A percentile compares a stretch with the other conserved stretches of the same genome.
Conservation (phyloP, 2,113 vertebrate genomes). For the Protobothrops mucrosquamatus region DNA sequence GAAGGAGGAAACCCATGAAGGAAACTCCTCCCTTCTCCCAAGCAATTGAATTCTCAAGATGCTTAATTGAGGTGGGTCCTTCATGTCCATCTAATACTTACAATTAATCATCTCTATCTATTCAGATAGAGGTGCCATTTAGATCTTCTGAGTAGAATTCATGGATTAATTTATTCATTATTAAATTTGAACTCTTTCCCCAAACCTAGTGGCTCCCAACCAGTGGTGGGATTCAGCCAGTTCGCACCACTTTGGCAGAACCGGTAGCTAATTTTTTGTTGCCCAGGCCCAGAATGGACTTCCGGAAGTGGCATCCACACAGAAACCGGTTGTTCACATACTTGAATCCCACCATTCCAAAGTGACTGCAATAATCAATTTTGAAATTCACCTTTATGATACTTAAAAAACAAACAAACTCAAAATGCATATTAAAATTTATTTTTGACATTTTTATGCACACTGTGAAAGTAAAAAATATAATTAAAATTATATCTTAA, state of each 20-base stretch:
- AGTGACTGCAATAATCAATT: not conserved
- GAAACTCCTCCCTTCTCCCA: not conserved
- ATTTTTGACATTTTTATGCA: not conserved
- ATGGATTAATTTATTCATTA: not conserved
- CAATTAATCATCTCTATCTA: not conserved
- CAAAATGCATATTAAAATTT: constrained; percentile 7
- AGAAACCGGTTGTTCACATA: no score
- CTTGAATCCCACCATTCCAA: not conserved
- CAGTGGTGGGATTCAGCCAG: not conserved
- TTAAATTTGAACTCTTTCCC: not conserved
- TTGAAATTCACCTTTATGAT: not conserved
- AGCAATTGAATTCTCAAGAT: not conserved
- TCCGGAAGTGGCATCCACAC: no score
- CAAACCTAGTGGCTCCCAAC: not conserved
- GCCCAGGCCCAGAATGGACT: no score
- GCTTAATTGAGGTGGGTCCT: not conserved
- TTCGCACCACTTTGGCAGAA: no score
- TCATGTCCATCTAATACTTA: not conserved
- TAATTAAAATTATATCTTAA: not conserved
- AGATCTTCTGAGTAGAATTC: not conserved
- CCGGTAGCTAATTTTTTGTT: no score
- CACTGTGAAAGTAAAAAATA: constrained; percentile 4
- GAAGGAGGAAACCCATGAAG: not conserved
- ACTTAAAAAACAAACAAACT: not conserved
- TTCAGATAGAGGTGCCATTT: not conserved